Base-by-base conservation (phyloP, 2,797 vertebrate genomes). In the Lindbergichthys nudifrons region DNA sequence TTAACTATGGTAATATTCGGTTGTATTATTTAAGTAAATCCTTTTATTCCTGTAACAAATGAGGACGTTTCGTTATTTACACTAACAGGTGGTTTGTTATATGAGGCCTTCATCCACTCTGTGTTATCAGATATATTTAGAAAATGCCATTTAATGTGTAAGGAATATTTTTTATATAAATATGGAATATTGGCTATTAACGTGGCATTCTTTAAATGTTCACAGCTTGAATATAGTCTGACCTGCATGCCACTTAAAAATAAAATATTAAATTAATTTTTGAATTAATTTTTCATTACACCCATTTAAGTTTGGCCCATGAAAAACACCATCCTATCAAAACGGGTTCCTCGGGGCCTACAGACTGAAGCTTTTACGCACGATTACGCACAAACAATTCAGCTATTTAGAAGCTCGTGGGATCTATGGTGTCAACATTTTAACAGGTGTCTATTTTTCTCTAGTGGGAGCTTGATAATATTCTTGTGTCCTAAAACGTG, bases 331-430 rank as follows among this genome's bases (percentile, higher is more conserved):
- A 65, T 41, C 36, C 51, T 13, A 48, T 16, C 39, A 51, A 75
- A 50, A 36, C 19, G 51, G 68, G 75, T 51, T 65, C 51, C 65
- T 67, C 23, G 12, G 3, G 76, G 74, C 75, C 75, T 65, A 21
- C 60, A 79, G 63, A 43, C 47, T 54, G 73, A 3, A 51, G 69
- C 59, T 78, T 90, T 91, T 83, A 87, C 67, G 89, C 84, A 77
- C 83, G 81, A 90, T 91, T 91, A 86, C 80, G 87, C 88, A 84
- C 74, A 86, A 70, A 87, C 74, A 87, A 83, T 85, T 56, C 62
- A 58, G 23, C 60, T 41, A 42, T 83, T 79, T 45, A 70, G 77
- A 82, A 82, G 77, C 77, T 86, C 43, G 36, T 73, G 71, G 79
- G 82, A 68, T 74, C 73, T 72, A 72, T 68, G 65, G 48, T 68